Base-by-base conservation (phyloP, 2,888 invertebrate genomes). In the Agrypnus murinus region DNA sequence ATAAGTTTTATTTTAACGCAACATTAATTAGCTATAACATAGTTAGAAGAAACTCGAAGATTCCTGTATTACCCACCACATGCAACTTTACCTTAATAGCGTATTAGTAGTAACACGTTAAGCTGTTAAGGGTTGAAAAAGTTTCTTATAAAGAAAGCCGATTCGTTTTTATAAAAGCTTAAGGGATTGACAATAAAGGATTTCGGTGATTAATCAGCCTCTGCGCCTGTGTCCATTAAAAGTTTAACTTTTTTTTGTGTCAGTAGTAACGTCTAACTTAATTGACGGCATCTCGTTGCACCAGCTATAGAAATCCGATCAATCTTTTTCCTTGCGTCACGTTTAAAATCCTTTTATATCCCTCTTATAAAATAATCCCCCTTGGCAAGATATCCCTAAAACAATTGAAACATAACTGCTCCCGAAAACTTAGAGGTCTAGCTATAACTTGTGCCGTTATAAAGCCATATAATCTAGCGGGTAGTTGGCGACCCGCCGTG, bases 391-490 rank as follows among this genome's bases (percentile, higher is more conserved):
- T 66, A 48, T 10, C 76, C 71, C 74, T 69, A 69, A 77, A 77
- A 75, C 77, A 77, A 77, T 77, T 77, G 77, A 75, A 75, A 75
- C 75, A 74, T 75, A 77, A 77, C 77, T 74, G 73, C 75, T 75
- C 74, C 25, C 25, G 25, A 25, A 25, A 25, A 75, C 76, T 77
- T 76, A 76, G 75, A 75, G 76, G 75, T 65, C 68, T 62, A 57
- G 69, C 64, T 62, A 67, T 72, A 71, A 73, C 72, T 72, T 70
- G 69, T 63, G 74, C 75, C 68, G 75, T 77, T 78, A 77, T 78
- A 78, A 78, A 78, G 78, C 77, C 74, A 75, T 77, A 79, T 79
- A 79, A 79, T 79, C 79, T 79, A 78, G 77, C 76, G 79, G 79
- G 78, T 79, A 78, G 78, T 77, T 77, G 78, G 78, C 74, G 73